Evolutionary conservation across 1,140 invertebrate species (phyloP).

Genomic region (Hylyphantes graminicola): DNA sequence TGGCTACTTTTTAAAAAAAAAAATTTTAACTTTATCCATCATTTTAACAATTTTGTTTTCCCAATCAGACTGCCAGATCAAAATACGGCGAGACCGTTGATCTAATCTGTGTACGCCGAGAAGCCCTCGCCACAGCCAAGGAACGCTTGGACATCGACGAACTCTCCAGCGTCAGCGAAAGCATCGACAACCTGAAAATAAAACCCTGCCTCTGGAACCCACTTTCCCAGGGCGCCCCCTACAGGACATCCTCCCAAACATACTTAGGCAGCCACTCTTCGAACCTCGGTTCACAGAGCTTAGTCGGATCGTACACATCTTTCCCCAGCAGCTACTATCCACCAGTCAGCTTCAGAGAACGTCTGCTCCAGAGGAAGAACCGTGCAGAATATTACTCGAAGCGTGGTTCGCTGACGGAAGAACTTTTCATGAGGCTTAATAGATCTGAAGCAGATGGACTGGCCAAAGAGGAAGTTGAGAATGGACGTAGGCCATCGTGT

Average conservation of each 20-base stretch:
- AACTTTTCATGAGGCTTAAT: constrained; percentile 6
- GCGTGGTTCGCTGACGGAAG: constrained; percentile 37
- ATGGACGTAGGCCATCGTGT: constrained; percentile 8
- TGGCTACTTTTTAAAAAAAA: no score
- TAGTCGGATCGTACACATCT: constrained; percentile 47
- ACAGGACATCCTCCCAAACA: constrained; percentile 28
- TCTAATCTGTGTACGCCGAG: constrained; percentile 69
- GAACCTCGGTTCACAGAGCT: not conserved
- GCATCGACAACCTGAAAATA: constrained; percentile 18
- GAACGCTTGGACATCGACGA: constrained; percentile 65
- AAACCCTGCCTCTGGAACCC: constrained; percentile 54
- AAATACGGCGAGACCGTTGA: constrained; percentile 72
- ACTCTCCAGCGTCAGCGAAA: constrained; percentile 22
- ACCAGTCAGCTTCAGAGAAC: constrained; percentile 7
- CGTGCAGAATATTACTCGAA: constrained; percentile 30
- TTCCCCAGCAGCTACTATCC: constrained; percentile 54
- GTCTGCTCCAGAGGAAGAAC: constrained; percentile 9
- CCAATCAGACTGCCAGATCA: constrained; percentile 69
- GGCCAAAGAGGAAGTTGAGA: not conserved
- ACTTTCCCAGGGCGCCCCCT: not conserved
- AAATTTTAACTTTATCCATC: no score
- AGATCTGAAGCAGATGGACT: constrained; percentile 4
- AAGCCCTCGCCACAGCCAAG: constrained; percentile 67
- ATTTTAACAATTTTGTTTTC: not conserved
- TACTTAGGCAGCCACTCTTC: constrained; percentile 16